Conservation (phyloP, 2,888 invertebrate species). For the Hemistola chrysoprasaria region DNA sequence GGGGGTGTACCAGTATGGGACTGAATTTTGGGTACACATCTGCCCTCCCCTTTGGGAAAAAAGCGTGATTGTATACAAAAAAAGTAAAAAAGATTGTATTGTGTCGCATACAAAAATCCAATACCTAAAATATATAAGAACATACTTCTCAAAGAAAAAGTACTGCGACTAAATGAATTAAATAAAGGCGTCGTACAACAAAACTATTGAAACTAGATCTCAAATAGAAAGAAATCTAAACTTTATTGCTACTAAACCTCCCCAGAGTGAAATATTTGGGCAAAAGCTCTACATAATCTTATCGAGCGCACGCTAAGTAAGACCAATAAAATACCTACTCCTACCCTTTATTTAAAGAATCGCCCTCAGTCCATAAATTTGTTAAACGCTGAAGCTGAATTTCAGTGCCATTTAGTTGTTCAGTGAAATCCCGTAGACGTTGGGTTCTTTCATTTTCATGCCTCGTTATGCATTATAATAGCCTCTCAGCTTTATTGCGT, state of each 20-base stretch:
- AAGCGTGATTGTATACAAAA: too few species aligned
- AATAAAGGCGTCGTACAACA: too few species aligned
- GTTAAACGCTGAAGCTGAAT: constrained; percentile 48
- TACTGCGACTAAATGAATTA: too few species aligned
- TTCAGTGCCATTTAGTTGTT: constrained; percentile 47
- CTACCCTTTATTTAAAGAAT: constrained; percentile 53
- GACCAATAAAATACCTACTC: constrained; percentile 47
- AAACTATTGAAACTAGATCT: constrained; percentile 19
- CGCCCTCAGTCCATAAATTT: constrained; percentile 55
- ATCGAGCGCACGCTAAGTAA: constrained; percentile 29
- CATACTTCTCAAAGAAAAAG: too few species aligned
- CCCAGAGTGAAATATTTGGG: constrained; percentile 22
- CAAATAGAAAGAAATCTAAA: constrained; percentile 19
- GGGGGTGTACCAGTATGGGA: too few species aligned
- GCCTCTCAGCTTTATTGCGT: constrained; percentile 31
- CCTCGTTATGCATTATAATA: constrained; percentile 55
- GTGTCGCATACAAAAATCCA: too few species aligned
- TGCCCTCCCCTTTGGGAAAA: too few species aligned
- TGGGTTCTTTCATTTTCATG: constrained; percentile 52
- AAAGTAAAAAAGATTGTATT: too few species aligned
- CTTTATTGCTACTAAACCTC: constrained; percentile 13
- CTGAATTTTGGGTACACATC: too few species aligned
- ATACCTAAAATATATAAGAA: too few species aligned
- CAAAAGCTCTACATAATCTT: constrained; percentile 24
- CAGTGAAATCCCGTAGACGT: constrained; percentile 30